These are phyloP conservation scores for Nyctibius grandis DNA, from an alignment of 2,797 vertebrate species.

Conservation along the genomic window DNA sequence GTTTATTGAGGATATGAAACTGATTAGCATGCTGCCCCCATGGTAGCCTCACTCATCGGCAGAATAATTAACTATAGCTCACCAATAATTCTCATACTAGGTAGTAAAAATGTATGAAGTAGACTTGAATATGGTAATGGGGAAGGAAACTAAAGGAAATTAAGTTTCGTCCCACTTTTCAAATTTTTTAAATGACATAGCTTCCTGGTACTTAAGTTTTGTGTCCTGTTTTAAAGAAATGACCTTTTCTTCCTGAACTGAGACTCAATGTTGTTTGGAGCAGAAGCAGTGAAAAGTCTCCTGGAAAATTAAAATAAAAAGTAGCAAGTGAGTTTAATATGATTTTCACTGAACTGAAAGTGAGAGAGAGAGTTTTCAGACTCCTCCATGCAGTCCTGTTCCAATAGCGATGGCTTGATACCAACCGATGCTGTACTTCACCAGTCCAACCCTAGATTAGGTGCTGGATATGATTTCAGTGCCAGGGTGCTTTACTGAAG, in stretches of 20 bases:
- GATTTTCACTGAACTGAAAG: background rate
- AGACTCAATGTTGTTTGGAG: background rate
- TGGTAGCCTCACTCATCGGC: background rate
- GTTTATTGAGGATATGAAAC: slow-evolving; percentile 6
- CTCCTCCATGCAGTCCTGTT: background rate
- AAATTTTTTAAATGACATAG: background rate
- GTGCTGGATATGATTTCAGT: background rate
- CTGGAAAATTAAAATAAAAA: background rate
- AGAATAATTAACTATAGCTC: background rate
- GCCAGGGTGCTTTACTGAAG: background rate
- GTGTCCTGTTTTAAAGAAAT: background rate
- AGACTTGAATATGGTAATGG: background rate
- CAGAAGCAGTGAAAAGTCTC: background rate
- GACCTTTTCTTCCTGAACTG: background rate
- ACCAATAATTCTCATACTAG: background rate
- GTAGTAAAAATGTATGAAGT: background rate
- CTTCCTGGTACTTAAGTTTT: background rate
- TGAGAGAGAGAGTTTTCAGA: background rate
- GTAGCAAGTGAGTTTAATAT: background rate
- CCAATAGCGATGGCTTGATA: background rate
- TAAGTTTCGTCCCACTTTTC: background rate
- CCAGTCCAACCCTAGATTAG: background rate
- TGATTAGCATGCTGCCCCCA: background rate
- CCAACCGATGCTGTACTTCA: background rate
- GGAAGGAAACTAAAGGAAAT: background rate